Percentiles rank a stretch among this genome's conserved stretches.
Conservation (phyloP, 1,140 invertebrate genomes). For the Zaprionus lachaisei region DNA sequence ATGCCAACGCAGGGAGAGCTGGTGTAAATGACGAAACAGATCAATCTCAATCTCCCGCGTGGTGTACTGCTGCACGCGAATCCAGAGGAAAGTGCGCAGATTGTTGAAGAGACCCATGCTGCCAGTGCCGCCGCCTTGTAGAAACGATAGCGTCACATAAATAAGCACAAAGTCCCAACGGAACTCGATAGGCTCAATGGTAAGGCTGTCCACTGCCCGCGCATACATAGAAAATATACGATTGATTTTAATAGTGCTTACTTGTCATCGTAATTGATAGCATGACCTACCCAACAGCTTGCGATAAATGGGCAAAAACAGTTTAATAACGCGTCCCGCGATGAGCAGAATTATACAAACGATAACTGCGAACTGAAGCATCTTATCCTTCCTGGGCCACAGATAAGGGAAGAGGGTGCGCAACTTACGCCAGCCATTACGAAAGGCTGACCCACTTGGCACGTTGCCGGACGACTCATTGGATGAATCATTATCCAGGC, state of each 20-base stretch:
- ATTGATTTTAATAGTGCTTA: constrained; percentile 42
- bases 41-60: constrained; percentile 95
- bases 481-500: constrained; percentile 56
- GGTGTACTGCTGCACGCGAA: constrained; percentile 97
- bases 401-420: constrained; percentile 93
- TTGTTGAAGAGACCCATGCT: constrained; percentile 97
- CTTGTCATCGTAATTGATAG: constrained; percentile 7
- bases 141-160: constrained; percentile 94
- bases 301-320: constrained; percentile 97
- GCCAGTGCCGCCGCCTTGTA: constrained; percentile 96
- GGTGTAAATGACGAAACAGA: constrained; percentile 94
- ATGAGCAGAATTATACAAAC: constrained; percentile 92
- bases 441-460: constrained; percentile 88
- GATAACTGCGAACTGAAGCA: constrained; percentile 93
- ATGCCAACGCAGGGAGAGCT: constrained; percentile 95
- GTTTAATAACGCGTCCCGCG: constrained; percentile 94
- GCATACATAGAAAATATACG: constrained; percentile 58
- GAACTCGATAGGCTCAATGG: constrained; percentile 86
- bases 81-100: constrained; percentile 96
- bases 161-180: constrained; percentile 95
- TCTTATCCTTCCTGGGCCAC: constrained; percentile 94
- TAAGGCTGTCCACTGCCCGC: constrained; percentile 90
- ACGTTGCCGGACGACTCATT: constrained; percentile 23
- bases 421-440: constrained; percentile 91
- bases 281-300: constrained; percentile 90